phyloP scores from a whole-genome alignment of 2,888 invertebrate species.

The Volucella inflata region DNA sequence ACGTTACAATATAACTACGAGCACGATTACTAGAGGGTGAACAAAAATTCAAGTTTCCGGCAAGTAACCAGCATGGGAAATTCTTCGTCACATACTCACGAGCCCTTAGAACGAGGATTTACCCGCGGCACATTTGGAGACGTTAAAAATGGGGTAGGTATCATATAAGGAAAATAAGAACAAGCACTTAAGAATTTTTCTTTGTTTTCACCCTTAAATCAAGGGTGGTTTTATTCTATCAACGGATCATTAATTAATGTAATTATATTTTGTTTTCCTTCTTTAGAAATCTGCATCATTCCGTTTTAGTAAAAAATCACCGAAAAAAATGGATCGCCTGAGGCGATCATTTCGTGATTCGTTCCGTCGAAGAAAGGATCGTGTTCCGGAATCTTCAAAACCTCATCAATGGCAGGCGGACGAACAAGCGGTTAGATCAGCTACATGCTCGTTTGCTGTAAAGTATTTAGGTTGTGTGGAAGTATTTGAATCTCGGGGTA shows the following conservation, averaged over 20 bases:
- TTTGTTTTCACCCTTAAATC: slow-evolving; percentile 58
- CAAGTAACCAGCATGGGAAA: slow-evolving; percentile 87
- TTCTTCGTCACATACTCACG: slow-evolving; percentile 92
- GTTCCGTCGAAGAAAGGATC: slow-evolving; percentile 95
- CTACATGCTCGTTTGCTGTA: slow-evolving; percentile 98
- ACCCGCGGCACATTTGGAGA: slow-evolving; percentile 84
- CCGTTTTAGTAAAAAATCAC: slow-evolving; percentile 86
- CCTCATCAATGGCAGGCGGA: slow-evolving; percentile 99
- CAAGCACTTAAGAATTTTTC: slow-evolving; percentile 80
- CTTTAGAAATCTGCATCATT: slow-evolving; percentile 86
- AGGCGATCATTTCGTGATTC: slow-evolving; percentile 96
- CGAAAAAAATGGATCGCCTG: slow-evolving; percentile 94
- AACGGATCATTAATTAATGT: slow-evolving; percentile 55
- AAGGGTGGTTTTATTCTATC: slow-evolving; percentile 37
- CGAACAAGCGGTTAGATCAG: slow-evolving; percentile 97
- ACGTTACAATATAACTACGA: slow-evolving; percentile 1
- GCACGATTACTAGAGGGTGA: neutral
- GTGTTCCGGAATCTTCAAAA: slow-evolving; percentile 95
- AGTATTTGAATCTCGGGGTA: slow-evolving; percentile 99
- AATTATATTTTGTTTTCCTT: slow-evolving; percentile 58
- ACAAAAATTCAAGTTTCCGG: slow-evolving; percentile 20
- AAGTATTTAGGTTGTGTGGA: slow-evolving; percentile 99
- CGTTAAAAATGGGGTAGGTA: slow-evolving; percentile 84
- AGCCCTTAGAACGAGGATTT: slow-evolving; percentile 90
- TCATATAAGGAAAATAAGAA: slow-evolving; percentile 9